These are phyloP conservation scores for Eupeodes corollae DNA, from an alignment of 1,140 invertebrate genomes.

Conservation along the genomic window DNA sequence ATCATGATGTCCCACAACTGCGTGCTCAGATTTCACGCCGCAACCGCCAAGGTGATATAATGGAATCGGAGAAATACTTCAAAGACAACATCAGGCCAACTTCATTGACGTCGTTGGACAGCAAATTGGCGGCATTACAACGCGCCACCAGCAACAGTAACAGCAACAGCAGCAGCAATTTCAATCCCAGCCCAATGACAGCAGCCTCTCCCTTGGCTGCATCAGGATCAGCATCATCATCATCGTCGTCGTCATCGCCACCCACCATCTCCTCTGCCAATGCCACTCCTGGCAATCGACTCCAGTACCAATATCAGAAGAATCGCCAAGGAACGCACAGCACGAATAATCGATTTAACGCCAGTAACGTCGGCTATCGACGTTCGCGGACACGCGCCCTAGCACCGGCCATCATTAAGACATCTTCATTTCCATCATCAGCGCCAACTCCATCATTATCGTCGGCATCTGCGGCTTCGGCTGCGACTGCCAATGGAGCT, in stretches of 20 bases:
- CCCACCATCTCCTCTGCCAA: constrained; percentile 13
- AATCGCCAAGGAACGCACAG: neutral
- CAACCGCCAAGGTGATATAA: neutral
- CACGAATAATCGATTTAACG: neutral
- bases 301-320: constrained; percentile 20
- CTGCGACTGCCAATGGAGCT: neutral
- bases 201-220: neutral
- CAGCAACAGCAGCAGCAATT: neutral
- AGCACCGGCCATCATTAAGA: constrained; percentile 8
- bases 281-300: constrained; percentile 9
- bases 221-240: neutral
- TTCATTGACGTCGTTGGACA: neutral
- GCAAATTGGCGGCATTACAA: neutral
- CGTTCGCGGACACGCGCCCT: constrained; percentile 14
- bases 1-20: neutral
- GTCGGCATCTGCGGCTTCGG: constrained; percentile 16
- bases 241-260: neutral
- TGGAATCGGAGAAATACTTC: too few species aligned
- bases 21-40: constrained; percentile 8
- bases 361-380: constrained; percentile 13
- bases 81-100: neutral
- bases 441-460: neutral
- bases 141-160: neutral
- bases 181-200: neutral
- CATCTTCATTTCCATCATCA: neutral